phyloP scores from a whole-genome alignment of 2,113 vertebrate genomes.

The Tetraodon nigroviridis region DNA sequence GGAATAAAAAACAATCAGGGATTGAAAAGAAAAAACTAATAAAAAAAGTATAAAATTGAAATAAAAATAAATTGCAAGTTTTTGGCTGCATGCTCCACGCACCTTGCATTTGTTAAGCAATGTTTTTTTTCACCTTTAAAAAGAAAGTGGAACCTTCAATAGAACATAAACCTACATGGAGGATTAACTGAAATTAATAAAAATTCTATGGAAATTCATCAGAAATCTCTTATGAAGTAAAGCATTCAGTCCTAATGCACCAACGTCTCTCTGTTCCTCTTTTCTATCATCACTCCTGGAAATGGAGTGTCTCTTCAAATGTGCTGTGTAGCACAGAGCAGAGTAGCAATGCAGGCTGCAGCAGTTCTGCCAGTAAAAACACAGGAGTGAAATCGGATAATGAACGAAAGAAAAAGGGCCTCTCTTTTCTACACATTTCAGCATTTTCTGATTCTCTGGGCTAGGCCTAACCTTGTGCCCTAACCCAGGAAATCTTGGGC shows the following conservation, averaged over 20 bases:
- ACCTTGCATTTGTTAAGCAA: not conserved
- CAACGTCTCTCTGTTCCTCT: constrained; percentile 34
- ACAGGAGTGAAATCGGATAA: constrained; percentile 64
- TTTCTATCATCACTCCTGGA: constrained; percentile 48
- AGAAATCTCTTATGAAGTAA: not conserved
- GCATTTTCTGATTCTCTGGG: constrained; percentile 42
- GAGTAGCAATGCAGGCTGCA: constrained; percentile 24
- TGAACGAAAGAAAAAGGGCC: constrained; percentile 51
- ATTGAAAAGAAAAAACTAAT: not conserved
- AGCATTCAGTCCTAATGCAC: not conserved
- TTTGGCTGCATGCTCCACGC: not conserved
- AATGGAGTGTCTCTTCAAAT: constrained; percentile 42
- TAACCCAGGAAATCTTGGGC: constrained; percentile 11
- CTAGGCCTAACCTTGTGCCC: constrained; percentile 17
- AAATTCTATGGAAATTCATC: not conserved
- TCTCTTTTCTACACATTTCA: constrained; percentile 52
- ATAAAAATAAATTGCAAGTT: not conserved
- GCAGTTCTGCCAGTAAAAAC: constrained; percentile 57
- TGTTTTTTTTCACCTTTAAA: no score
- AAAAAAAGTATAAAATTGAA: not conserved
- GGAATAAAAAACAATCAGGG: not conserved
- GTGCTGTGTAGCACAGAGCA: constrained; percentile 33
- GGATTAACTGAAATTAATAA: not conserved
- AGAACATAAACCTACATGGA: no score
- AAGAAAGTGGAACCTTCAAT: no score